Base-by-base conservation (phyloP, 2,888 invertebrate genomes). In the Rhagium mordax region DNA sequence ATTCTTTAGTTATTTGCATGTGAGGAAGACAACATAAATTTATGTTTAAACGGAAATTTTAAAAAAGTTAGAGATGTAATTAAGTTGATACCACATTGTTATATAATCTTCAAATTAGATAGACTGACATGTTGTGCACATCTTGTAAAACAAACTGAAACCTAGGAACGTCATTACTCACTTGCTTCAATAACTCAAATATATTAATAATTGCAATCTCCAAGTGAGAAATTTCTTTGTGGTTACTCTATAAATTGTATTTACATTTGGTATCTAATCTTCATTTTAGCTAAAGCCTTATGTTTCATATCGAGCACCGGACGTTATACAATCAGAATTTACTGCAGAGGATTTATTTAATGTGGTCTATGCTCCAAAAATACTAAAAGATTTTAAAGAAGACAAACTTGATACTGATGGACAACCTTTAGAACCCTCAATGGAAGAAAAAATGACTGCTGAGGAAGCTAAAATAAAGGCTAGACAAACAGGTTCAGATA, bases 281-380 rank as follows among this genome's bases (percentile, higher is more conserved):
- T 21, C 76, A 24, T 89, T 89, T 66, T 86, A 93, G 88, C 88
- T 99, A 18, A 97, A 96, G 87, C 97, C 99, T 0, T 99, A 99
- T 83, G 98, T 99, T 0, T 96, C 98, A 0, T 99, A 98, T 86
- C 92, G 92, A 86, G 91, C 92, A 0, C 90, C 92, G 2, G 93
- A 95, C 71, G 92, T 97, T 0, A 87, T 90, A 10, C 96, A 97
- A 85, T 91, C 93, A 0, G 93, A 95, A 87, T 96, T 97, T 81
- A 97, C 96, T 0, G 90, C 97, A 0, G 86, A 95, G 84, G 94
- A 95, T 87, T 89, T 98, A 57, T 96, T 96, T 84, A 91, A 95
- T 84, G 93, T 93, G 0, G 89, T 96, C 0, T 98, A 98, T 85
- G 92, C 93, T 0, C 86, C 91, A 68, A 96, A 97, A 87, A 94